phyloP scores from a whole-genome alignment of 1,140 invertebrate species.

The Brachionus sp. region DNA sequence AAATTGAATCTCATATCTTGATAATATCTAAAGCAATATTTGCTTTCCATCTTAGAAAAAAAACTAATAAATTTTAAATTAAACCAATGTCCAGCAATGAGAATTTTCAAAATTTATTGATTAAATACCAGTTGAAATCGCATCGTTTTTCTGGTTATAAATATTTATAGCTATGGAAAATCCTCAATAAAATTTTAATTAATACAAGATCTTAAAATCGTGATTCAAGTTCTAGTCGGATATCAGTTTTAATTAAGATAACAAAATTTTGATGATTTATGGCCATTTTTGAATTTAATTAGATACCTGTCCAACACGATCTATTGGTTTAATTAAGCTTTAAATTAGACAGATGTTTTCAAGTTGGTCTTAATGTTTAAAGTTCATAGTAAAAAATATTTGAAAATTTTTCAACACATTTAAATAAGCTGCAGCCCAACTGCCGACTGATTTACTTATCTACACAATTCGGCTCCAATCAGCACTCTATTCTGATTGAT shows the following conservation, averaged over 20 bases:
- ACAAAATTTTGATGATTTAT: not conserved
- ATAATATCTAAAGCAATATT: not conserved
- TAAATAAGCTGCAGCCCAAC: not conserved
- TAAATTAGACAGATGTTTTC: not conserved
- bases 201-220: not conserved
- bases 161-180: not conserved
- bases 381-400: not conserved
- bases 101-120: not conserved
- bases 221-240: not conserved
- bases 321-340: not conserved
- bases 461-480: not conserved
- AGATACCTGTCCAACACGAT: not conserved
- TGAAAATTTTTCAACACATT: not conserved
- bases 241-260: conserved; percentile 11
- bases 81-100: not conserved
- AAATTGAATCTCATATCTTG: not conserved
- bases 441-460: not conserved
- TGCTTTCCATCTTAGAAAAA: not conserved
- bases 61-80: not conserved
- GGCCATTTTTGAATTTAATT: not conserved
- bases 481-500: not conserved
- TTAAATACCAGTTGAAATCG: not conserved
- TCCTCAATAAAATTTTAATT: not conserved
- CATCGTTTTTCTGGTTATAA: not conserved
- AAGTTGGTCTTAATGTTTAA: not conserved